These are phyloP conservation scores for Onthophagus taurus DNA, from an alignment of 1,140 invertebrate species.

Conservation along the genomic window DNA sequence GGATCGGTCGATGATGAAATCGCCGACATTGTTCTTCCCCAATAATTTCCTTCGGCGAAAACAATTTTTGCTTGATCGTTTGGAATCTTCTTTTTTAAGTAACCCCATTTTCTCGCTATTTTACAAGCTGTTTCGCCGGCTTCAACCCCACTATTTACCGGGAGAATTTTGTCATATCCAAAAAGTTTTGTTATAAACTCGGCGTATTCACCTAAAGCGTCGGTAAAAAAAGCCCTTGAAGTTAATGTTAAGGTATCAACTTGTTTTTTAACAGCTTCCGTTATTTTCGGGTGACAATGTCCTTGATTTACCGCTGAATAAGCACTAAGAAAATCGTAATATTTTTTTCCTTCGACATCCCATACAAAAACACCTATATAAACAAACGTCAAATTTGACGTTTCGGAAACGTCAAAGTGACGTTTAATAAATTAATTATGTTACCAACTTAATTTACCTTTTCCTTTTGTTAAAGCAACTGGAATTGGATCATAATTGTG, in stretches of 20 bases:
- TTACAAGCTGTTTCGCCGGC: conserved; percentile 93
- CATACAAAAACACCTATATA: conserved; percentile 71
- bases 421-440: background rate
- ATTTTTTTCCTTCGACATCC: conserved; percentile 89
- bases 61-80: conserved; percentile 80
- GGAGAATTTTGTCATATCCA: conserved; percentile 84
- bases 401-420: background rate
- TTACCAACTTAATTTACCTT: conserved; percentile 50
- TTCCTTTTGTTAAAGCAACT: conserved; percentile 69
- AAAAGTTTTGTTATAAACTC: conserved; percentile 84
- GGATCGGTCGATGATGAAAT: conserved; percentile 89
- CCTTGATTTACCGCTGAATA: conserved; percentile 97
- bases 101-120: conserved; percentile 87
- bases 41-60: conserved; percentile 92
- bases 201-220: conserved; percentile 83
- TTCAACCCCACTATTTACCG: conserved; percentile 97
- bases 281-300: conserved; percentile 90
- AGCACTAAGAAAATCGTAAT: conserved; percentile 90
- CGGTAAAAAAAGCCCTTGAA: conserved; percentile 88
- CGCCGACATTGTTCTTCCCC: conserved; percentile 88
- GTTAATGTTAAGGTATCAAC: conserved; percentile 53
- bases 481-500: conserved; percentile 93
- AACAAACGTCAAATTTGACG: background rate
- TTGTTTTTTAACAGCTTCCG: conserved; percentile 67
- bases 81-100: conserved; percentile 78